phyloP scores from a whole-genome alignment of 2,797 vertebrate species.

The Coendou prehensilis region DNA sequence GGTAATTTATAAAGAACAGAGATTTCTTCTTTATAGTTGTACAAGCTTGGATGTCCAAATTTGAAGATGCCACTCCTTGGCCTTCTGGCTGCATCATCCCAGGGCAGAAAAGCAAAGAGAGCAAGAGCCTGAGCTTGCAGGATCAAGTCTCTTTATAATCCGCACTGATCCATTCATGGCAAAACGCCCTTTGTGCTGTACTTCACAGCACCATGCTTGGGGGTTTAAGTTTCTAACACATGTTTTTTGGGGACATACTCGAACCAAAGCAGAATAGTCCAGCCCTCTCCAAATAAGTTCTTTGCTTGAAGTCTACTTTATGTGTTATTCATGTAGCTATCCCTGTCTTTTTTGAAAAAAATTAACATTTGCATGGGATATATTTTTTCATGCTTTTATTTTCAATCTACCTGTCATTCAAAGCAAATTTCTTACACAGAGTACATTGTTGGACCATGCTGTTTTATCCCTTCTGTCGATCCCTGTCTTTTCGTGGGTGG shows the following conservation, averaged over 20 bases:
- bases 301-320: not conserved
- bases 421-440: not conserved
- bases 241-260: not conserved
- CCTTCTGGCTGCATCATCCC: not conserved
- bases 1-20: not conserved
- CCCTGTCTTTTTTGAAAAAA: not conserved
- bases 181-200: too few species aligned
- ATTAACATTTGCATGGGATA: not conserved
- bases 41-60: not conserved
- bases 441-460: not conserved
- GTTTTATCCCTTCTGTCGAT: not conserved
- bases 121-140: not conserved
- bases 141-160: too few species aligned
- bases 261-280: not conserved
- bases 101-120: not conserved
- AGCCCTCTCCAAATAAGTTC: not conserved
- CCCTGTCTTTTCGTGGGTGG: not conserved
- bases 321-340: not conserved
- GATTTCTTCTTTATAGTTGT: not conserved
- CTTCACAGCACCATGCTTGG: not conserved
- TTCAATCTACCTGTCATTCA: not conserved
- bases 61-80: not conserved
- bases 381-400: not conserved
- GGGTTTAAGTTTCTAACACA: not conserved
- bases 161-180: not conserved